Evolutionary conservation across 2,797 vertebrate genomes (phyloP), one percentile per base, ranked within the genome.

Genomic region (Adrianichthys oophorus): DNA sequence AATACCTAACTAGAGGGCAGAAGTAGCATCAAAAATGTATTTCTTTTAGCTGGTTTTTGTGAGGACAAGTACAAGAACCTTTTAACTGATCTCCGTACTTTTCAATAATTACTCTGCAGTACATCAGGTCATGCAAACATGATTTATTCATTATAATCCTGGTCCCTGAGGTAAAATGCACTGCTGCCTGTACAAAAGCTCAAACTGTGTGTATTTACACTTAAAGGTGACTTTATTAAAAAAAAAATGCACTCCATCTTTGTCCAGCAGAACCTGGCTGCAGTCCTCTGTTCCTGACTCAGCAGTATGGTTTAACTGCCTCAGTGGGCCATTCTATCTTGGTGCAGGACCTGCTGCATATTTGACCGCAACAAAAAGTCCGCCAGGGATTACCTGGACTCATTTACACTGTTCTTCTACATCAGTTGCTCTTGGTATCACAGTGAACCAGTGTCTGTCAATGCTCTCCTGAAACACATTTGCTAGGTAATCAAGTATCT

Each of bases 351-450:
- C 41, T 26, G 41, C 68, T 53, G 44, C 48, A 62, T 13, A 3
- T 29, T 48, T 15, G 42, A 46, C 58, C 49, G 53, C 50, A 64
- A 46, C 55, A 69, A 16, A 16, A 40, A 58, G n/a, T 55, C 47
- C 78, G 72, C 68, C 15, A 4, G 52, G 50, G 65, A 44, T 68
- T 68, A 46, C 69, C 60, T 68, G 51, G n/a, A 62, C 55, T 74
- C 67, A 59, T 17, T 45, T 13, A 40, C 42, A 29, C 47, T 54
- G 29, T 26, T 58, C 29, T 49, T 15, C 47, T 23, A 21, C 59
- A 59, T 0, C 15, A 61, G 0, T 16, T 4, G 18, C 4, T 65
- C 8, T 15, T 60, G 15, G 10, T 1, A 54, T 15, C 29, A 57
- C 29, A 41, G 21, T 48, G 40, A 67, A 41, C 40, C 41, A 21